phyloP scores from a whole-genome alignment of 1,140 invertebrate species.

The Hyphantria cunea region DNA sequence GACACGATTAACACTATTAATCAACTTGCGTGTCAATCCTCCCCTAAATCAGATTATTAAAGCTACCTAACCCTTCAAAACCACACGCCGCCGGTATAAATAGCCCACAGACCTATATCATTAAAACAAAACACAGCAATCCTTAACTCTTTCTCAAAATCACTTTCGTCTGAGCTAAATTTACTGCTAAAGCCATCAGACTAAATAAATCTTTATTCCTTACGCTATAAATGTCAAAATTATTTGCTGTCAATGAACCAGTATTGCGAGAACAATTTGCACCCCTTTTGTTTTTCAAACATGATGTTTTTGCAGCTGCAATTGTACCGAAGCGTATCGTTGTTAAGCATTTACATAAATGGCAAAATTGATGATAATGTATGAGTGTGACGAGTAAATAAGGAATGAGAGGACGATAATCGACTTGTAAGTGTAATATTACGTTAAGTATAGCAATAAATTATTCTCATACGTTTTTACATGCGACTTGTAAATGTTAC shows the following conservation, averaged over 20 bases:
- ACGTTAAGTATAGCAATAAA: too few species aligned
- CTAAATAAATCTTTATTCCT: conserved; percentile 28
- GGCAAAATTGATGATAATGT: neutral
- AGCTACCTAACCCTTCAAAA: neutral
- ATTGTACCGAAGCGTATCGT: conserved; percentile 21
- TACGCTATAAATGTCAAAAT: conserved; percentile 29
- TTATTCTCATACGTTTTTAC: too few species aligned
- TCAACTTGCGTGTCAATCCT: too few species aligned
- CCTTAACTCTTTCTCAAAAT: conserved; percentile 13
- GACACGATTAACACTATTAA: too few species aligned
- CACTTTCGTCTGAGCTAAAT: conserved; percentile 13
- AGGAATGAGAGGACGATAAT: too few species aligned
- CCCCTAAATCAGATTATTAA: too few species aligned
- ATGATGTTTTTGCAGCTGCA: conserved; percentile 10
- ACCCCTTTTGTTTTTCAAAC: conserved; percentile 28
- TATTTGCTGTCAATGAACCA: conserved; percentile 18
- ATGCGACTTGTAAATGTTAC: too few species aligned
- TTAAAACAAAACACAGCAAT: too few species aligned
- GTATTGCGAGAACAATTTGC: conserved; percentile 24
- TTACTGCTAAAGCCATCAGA: neutral
- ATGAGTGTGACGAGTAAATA: too few species aligned
- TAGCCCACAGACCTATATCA: too few species aligned
- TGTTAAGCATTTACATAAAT: neutral
- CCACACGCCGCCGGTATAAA: neutral
- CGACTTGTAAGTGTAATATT: too few species aligned